Base-by-base conservation (phyloP, 2,797 vertebrate genomes). In the Nyctalus aviator region DNA sequence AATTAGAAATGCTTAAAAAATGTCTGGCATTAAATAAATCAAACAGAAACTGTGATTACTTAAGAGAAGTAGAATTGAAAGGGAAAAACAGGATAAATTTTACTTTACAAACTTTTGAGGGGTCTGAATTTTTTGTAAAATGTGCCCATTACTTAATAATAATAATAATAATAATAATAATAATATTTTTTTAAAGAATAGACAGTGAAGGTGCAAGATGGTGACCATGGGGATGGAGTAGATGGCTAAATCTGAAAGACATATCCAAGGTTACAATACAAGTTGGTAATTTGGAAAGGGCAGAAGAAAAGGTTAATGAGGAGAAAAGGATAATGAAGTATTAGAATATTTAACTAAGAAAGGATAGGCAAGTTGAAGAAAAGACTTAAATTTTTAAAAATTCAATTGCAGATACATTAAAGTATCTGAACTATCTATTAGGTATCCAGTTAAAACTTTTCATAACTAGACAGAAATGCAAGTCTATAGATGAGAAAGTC, bases 361-460 rank as follows among this genome's bases (percentile, higher is more conserved):
- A 73, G 50, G 53, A 41, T 5, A 91, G 27, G 12, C 23, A 89
- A 18, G 41, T 41, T 75, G 48, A 27, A 85, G 71, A 94, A 79
- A 50, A 84, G 8, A 90, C 7, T 82, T 88, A 81, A 84, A 89
- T 35, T 69, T 82, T 50, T 77, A 0, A 88, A 83, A 88, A 50
- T 90, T 82, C 77, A 81, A 18, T 94, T 83, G 85, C 75, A 95
- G 30, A 84, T 10, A 94, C 14, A 79, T 53, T 88, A 62, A 91
- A 84, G 57, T 73, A 18, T 91, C 69, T 77, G 21, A 93, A 69
- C 35, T 71, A 72, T 17, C 44, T 79, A 68, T n/a, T 62, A 69
- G 8, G n/a, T 62, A 90, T 32, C 44, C 21, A 83, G 44, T 64
- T 87, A 88, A 72, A 87, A 85, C 71, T 71, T 72, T 82, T 30